Evolutionary conservation across 2,797 vertebrate genomes (phyloP).

Genomic region (Thunnus albacares): DNA sequence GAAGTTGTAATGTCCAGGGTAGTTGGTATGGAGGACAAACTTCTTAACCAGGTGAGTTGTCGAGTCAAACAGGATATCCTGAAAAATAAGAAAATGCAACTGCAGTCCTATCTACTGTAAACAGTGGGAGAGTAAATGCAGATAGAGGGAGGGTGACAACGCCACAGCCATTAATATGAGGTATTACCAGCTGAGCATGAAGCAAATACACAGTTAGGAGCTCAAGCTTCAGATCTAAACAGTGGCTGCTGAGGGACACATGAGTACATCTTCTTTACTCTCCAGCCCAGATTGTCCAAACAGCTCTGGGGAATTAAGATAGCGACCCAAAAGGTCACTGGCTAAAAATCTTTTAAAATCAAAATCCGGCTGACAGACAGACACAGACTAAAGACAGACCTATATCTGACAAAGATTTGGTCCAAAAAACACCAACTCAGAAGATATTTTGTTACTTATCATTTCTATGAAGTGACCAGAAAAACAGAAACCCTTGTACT

Average conservation of each 20-base stretch:
- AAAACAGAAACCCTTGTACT: neutral
- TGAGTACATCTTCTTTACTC: slow-evolving; percentile 17
- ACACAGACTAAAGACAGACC: too few relatives aligned
- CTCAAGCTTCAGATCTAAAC: neutral
- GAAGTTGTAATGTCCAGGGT: slow-evolving; percentile 99
- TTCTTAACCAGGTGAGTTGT: slow-evolving; percentile 98
- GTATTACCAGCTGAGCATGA: too few relatives aligned
- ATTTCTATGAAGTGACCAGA: neutral
- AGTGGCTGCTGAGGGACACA: neutral
- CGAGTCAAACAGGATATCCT: slow-evolving; percentile 99
- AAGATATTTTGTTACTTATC: neutral
- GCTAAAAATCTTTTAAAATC: neutral
- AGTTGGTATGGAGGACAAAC: slow-evolving; percentile 99
- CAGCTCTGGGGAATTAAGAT: neutral
- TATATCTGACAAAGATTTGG: neutral
- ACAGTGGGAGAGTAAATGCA: slow-evolving; percentile 2
- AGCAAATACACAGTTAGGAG: neutral
- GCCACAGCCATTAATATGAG: neutral
- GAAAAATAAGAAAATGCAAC: slow-evolving; percentile 48
- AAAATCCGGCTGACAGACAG: neutral
- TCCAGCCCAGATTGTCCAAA: slow-evolving; percentile 16
- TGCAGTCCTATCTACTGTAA: slow-evolving; percentile 18
- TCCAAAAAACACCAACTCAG: neutral
- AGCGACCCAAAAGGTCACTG: neutral
- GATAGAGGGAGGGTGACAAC: neutral